phyloP scores from a whole-genome alignment of 2,888 invertebrate species.

The Synergus laeviventris region DNA sequence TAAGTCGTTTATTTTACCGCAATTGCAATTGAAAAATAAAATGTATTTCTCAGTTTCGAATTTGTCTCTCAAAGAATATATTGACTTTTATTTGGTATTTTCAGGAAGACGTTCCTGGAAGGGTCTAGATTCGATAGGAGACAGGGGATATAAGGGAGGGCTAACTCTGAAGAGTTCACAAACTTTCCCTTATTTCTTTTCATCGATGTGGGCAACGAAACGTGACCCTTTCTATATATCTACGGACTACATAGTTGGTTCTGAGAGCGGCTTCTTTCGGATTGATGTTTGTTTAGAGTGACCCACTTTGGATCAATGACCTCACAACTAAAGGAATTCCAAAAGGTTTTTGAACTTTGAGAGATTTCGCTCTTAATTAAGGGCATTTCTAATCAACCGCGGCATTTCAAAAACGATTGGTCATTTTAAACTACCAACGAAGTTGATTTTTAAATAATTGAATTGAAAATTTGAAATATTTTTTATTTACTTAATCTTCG shows the following conservation, averaged over 20 bases:
- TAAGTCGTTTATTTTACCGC: no score
- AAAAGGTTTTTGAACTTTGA: not conserved
- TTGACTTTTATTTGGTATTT: no score
- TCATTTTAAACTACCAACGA: not conserved
- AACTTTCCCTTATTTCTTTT: not conserved
- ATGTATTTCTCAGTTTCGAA: not conserved
- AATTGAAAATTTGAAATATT: no score
- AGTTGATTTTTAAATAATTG: no score
- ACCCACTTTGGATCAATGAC: constrained; percentile 21
- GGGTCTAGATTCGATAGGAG: not conserved
- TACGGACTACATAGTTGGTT: not conserved
- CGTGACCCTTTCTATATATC: constrained; percentile 1
- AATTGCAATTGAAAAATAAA: no score
- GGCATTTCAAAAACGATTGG: no score
- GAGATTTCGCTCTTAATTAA: not conserved
- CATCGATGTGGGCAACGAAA: not conserved
- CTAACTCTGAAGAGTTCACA: not conserved
- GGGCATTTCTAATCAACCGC: not conserved
- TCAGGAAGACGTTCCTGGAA: not conserved
- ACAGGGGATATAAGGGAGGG: not conserved
- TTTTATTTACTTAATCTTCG: no score
- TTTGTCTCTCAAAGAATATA: not conserved
- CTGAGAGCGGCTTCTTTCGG: constrained; percentile 4
- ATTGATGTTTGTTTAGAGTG: not conserved
- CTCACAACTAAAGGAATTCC: not conserved